phyloP scores from a whole-genome alignment of 2,888 invertebrate genomes.

The Leptothorax acervorum region DNA sequence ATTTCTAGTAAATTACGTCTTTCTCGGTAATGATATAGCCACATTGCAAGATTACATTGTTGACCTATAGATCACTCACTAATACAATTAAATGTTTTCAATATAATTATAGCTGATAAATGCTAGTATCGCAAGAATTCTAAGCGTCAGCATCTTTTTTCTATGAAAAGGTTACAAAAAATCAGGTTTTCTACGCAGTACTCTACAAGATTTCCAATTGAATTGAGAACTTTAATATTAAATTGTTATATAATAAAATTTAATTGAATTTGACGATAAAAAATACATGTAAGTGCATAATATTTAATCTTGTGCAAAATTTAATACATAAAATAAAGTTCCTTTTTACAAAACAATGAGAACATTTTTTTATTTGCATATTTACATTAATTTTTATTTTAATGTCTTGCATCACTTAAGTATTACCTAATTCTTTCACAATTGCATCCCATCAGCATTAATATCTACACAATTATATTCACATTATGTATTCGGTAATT shows the following conservation, averaged over 20 bases:
- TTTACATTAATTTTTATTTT: conserved; percentile 24
- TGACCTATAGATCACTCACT: conserved; percentile 21
- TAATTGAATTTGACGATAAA: not conserved
- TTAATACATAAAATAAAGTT: conserved; percentile 34
- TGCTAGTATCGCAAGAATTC: not conserved
- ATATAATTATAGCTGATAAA: conserved; percentile 28
- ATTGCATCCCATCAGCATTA: not conserved
- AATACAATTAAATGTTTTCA: conserved; percentile 12
- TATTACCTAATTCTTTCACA: not conserved
- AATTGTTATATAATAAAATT: not conserved
- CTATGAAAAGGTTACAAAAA: not conserved
- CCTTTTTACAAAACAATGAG: not conserved
- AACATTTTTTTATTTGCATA: conserved; percentile 19
- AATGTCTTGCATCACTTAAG: not conserved
- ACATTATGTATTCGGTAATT: not conserved
- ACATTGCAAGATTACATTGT: not conserved
- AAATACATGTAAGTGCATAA: not conserved
- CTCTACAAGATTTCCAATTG: not conserved
- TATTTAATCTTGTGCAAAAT: conserved; percentile 14
- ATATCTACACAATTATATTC: conserved; percentile 1
- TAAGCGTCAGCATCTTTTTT: conserved; percentile 14
- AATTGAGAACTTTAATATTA: not conserved
- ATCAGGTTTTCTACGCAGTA: too few relatives aligned
- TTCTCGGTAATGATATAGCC: not conserved
- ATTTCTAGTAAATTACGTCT: conserved; percentile 19